Evolutionary conservation across 2,888 invertebrate species (phyloP).

Genomic region (Microdon myrmicae): DNA sequence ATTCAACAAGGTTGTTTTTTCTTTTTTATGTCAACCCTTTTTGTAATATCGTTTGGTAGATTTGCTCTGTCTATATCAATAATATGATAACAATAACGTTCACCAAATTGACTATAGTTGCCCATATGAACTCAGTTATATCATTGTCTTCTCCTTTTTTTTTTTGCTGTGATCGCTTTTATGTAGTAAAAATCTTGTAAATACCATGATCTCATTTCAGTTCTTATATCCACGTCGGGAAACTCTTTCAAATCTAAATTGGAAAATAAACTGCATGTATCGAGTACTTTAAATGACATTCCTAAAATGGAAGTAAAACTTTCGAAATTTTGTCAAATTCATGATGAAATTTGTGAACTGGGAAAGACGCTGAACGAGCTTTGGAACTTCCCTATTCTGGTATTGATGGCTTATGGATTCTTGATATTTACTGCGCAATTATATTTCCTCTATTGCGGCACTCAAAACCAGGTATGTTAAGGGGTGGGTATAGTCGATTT

Average conservation of each 20-base stretch:
- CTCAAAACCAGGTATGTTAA: constrained; percentile 60
- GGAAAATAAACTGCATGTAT: not conserved
- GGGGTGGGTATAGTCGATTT: no score
- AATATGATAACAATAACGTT: not conserved
- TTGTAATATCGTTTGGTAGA: no score
- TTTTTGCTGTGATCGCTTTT: no score
- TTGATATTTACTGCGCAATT: constrained; percentile 66
- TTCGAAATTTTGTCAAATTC: constrained; percentile 64
- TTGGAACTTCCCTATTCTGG: constrained; percentile 65
- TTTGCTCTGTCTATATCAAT: not conserved
- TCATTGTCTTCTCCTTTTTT: no score
- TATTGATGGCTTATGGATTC: constrained; percentile 66
- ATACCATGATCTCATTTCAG: no score
- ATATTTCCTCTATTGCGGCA: constrained; percentile 65
- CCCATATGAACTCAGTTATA: not conserved
- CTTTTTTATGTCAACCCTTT: no score
- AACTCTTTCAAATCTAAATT: constrained; percentile 23
- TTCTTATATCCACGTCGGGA: constrained; percentile 25
- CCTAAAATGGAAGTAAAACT: constrained; percentile 63
- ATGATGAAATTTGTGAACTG: constrained; percentile 67
- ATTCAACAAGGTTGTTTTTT: no score
- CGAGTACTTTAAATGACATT: constrained; percentile 60
- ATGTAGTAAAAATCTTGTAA: no score
- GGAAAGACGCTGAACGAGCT: constrained; percentile 64
- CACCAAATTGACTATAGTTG: not conserved